Percentiles rank a stretch among this genome's conserved stretches.
Evolutionary conservation across 2,113 vertebrate genomes (phyloP).

Genomic region (Xenotilapia flavipinnis): DNA sequence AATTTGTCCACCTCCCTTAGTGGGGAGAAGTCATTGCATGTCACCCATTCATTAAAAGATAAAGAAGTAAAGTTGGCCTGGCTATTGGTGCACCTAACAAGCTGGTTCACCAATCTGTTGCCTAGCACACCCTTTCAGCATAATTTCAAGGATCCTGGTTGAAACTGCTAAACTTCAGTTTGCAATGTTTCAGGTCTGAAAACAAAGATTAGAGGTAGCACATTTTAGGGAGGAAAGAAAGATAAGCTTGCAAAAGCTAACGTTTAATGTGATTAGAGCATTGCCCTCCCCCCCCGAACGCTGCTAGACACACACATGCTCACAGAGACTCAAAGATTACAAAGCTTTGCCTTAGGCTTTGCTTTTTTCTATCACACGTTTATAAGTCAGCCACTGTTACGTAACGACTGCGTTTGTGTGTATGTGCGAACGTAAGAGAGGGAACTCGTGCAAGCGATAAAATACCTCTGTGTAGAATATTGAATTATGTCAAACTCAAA

Average conservation of each 20-base stretch:
- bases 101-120: background rate
- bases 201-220: background rate
- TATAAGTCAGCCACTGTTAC: slow-evolving; percentile 19
- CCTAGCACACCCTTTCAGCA: background rate
- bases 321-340: background rate
- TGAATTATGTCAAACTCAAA: background rate
- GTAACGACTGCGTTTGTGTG: background rate
- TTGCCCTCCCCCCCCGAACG: background rate
- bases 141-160: background rate
- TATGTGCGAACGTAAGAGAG: background rate
- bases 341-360: slow-evolving; percentile 19
- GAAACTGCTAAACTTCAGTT: background rate
- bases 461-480: background rate
- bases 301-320: background rate
- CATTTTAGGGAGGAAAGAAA: background rate
- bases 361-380: slow-evolving; percentile 12
- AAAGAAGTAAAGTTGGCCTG: background rate
- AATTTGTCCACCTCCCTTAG: background rate
- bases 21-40: background rate
- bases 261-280: background rate
- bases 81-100: background rate
- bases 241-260: background rate
- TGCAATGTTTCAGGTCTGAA: background rate
- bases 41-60: background rate
- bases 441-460: background rate